Evolutionary conservation across 2,113 vertebrate species (phyloP).

Genomic region (Lathamus discolor): DNA sequence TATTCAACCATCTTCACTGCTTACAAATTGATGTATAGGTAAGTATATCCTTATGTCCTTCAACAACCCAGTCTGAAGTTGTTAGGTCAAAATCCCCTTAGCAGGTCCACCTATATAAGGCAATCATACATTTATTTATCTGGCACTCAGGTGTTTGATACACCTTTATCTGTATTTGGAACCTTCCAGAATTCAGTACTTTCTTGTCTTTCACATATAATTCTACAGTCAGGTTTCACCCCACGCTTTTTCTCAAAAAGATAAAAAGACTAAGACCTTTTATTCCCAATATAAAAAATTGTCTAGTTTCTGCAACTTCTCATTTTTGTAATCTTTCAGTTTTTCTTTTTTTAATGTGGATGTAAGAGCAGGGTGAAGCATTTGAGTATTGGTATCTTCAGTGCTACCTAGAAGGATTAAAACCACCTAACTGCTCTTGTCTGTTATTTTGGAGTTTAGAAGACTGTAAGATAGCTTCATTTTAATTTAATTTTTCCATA

Average conservation of each 20-base stretch:
- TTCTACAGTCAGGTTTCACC: neutral
- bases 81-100: neutral
- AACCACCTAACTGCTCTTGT: neutral
- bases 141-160: neutral
- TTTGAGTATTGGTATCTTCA: neutral
- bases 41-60: neutral
- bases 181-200: neutral
- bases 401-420: neutral
- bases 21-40: neutral
- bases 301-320: neutral
- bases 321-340: neutral
- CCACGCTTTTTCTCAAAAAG: neutral
- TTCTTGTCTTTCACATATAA: neutral
- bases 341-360: neutral
- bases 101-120: neutral
- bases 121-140: neutral
- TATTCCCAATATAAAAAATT: neutral
- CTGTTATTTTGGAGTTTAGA: neutral
- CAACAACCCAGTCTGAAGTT: neutral
- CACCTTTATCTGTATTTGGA: neutral
- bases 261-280: neutral
- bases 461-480: neutral
- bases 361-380: neutral
- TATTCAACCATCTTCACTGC: neutral
- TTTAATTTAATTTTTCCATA: neutral